phyloP scores from a whole-genome alignment of 2,888 invertebrate genomes.

The Drosophila subsilvestris region DNA sequence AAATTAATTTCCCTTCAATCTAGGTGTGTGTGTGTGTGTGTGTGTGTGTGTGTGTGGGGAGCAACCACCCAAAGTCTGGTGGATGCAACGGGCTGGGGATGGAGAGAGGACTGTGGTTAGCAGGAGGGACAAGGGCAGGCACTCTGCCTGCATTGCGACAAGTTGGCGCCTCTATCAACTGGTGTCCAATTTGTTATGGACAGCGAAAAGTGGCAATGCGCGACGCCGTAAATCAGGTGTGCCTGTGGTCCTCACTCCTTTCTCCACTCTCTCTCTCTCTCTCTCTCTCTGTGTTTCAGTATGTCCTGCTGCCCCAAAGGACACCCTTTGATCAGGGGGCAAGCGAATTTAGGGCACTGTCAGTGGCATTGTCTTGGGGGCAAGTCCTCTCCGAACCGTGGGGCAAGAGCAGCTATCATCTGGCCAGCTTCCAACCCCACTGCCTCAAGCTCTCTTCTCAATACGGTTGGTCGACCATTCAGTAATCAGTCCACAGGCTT shows the following conservation, averaged over 20 bases:
- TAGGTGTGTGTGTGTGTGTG: no score
- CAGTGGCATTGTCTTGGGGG: constrained; percentile 38
- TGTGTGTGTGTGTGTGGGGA: neutral
- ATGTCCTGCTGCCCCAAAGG: constrained; percentile 15
- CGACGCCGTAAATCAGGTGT: constrained; percentile 64
- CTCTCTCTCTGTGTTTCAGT: neutral
- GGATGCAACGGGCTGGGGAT: neutral
- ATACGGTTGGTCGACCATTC: constrained; percentile 3
- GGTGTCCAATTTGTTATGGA: constrained; percentile 74
- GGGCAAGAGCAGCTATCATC: neutral
- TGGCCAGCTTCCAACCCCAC: neutral
- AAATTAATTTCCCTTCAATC: constrained; percentile 1
- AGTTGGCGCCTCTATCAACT: constrained; percentile 71
- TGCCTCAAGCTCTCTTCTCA: neutral
- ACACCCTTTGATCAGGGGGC: constrained; percentile 16
- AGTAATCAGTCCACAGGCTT: constrained; percentile 4
- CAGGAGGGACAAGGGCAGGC: neutral
- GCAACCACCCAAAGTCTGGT: neutral
- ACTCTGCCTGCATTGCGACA: constrained; percentile 65
- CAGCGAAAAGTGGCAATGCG: constrained; percentile 73
- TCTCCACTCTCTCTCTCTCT: no score
- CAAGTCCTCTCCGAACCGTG: constrained; percentile 20
- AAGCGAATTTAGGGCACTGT: constrained; percentile 33
- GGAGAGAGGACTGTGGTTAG: neutral
- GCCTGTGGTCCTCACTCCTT: constrained; percentile 7